Base-by-base conservation (phyloP, 2,797 vertebrate genomes). In the Aotus griseimembra region DNA sequence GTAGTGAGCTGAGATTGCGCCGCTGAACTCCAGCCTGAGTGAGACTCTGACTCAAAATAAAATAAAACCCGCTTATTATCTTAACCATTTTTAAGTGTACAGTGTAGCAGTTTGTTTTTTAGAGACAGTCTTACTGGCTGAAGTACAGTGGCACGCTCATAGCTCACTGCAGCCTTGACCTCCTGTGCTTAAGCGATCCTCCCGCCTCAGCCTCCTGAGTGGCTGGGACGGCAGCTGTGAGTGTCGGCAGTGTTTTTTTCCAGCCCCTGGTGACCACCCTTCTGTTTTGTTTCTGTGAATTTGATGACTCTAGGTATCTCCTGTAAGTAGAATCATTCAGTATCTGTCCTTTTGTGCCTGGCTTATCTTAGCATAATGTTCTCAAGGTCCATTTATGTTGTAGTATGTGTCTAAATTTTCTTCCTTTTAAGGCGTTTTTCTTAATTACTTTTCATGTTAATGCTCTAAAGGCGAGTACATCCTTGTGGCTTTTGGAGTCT, bases 261-360 rank as follows among this genome's bases (percentile, higher is more conserved):
- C 14, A 81, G 61, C 0, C 9, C 33, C 33, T 36, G 33, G 26
- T 24, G 57, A 14, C 17, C n/a, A 4, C 30, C 3, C 55, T 13
- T 8, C 46, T 48, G 39, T 28, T 36, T 4, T 13, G 1, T 19
- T 28, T 70, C 48, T 10, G 0, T 46, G 91, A n/a, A 7, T 9
- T 5, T 67, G 55, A 13, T 9, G 17, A 2, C 44, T 28, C 30
- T 4, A 11, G 19, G 22, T 44, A 7, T 9, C 19, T 22, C 4
- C 0, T 28, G 0, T n/a, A 9, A 44, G 5, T 4, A n/a, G 57
- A 52, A 2, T 24, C 76, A n/a, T 3, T 1, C 12, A 0, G 22
- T 13, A 14, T 36, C 30, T 5, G 17, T 64, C 61, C 52, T 52
- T 64, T 64, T 3, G 36, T 12, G 46, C 4, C 22, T 7, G 2